phyloP scores from a whole-genome alignment of 2,888 invertebrate species.

The Agrypnus murinus region DNA sequence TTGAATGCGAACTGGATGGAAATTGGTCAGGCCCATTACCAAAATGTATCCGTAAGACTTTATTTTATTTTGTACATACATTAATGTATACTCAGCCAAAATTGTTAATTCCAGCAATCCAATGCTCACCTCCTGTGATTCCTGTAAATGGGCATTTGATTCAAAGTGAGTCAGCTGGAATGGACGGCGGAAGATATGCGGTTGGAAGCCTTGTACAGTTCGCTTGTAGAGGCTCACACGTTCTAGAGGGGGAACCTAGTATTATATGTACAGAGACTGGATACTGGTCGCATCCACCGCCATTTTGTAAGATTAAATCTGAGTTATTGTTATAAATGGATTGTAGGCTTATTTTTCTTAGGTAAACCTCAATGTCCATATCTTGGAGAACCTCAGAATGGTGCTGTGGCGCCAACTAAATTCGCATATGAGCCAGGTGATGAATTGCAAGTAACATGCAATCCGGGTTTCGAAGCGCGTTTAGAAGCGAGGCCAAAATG shows the following conservation, averaged over 20 bases:
- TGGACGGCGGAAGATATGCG: constrained; percentile 78
- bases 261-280: constrained; percentile 92
- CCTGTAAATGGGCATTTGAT: constrained; percentile 82
- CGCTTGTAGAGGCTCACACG: constrained; percentile 80
- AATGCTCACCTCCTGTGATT: constrained; percentile 84
- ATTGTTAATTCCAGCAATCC: constrained; percentile 78
- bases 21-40: constrained; percentile 87
- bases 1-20: constrained; percentile 87
- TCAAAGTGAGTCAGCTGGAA: constrained; percentile 72
- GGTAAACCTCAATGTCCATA: constrained; percentile 84
- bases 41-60: constrained; percentile 83
- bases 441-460: constrained; percentile 80
- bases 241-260: constrained; percentile 84
- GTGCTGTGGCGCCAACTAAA: constrained; percentile 80
- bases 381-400: constrained; percentile 82
- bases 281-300: constrained; percentile 91
- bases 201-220: constrained; percentile 89
- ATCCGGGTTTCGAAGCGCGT: constrained; percentile 76
- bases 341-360: constrained; percentile 63
- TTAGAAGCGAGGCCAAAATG: constrained; percentile 75
- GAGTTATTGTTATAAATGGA: neutral
- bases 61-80: neutral
- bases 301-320: constrained; percentile 78
- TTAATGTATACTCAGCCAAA: neutral
- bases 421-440: constrained; percentile 85